These are phyloP conservation scores for Epinotia ramella DNA, from an alignment of 2,888 invertebrate genomes.

Conservation along the genomic window DNA sequence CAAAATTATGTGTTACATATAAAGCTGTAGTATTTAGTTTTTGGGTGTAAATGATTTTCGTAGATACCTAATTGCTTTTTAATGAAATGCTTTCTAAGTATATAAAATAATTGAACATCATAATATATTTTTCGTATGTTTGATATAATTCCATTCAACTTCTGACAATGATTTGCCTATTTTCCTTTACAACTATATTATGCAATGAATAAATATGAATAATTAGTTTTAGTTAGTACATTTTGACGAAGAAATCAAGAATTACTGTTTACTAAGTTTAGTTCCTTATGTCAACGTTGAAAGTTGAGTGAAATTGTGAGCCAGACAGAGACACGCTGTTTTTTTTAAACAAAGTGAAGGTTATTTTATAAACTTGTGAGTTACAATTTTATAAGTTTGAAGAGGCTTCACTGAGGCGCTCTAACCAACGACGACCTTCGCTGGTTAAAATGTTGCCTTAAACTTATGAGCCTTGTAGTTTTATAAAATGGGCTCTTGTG, in stretches of 20 bases:
- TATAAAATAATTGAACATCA: background rate
- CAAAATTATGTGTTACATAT: background rate
- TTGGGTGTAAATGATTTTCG: background rate
- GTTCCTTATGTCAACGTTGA: background rate
- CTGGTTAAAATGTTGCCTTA: background rate
- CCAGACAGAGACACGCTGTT: no score
- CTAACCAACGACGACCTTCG: background rate
- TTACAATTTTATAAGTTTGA: background rate
- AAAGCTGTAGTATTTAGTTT: background rate
- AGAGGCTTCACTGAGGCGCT: background rate
- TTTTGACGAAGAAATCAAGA: conserved; percentile 17
- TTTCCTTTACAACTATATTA: background rate
- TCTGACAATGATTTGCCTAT: background rate
- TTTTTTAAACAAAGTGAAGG: no score
- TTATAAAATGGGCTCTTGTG: no score
- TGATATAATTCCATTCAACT: background rate
- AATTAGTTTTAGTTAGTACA: conserved; percentile 17
- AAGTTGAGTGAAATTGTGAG: background rate
- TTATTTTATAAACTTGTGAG: background rate
- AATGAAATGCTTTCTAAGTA: background rate
- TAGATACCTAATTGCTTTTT: background rate
- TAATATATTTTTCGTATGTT: background rate
- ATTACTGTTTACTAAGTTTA: conserved; percentile 8
- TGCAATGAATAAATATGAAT: background rate
- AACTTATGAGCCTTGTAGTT: background rate